Evolutionary conservation across 2,113 vertebrate genomes (phyloP).

Genomic region (Podarcis raffonei): DNA sequence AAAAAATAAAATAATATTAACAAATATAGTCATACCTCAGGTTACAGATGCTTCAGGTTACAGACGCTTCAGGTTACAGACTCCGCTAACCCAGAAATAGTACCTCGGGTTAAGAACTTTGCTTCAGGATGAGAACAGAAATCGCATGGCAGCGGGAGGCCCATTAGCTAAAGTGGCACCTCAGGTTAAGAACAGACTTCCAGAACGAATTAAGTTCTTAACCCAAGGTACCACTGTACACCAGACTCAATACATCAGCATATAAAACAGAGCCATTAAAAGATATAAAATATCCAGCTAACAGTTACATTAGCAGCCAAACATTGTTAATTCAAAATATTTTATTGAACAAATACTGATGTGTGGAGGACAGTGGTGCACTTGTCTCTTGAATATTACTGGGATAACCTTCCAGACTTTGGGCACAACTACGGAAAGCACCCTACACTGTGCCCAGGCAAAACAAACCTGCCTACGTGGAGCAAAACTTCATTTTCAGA

Average conservation of each 20-base stretch:
- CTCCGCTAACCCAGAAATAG: too few species aligned
- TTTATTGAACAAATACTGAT: too few species aligned
- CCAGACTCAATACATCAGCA: background rate
- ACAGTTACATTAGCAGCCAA: background rate
- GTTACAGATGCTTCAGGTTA: too few species aligned
- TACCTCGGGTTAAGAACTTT: too few species aligned
- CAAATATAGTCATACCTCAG: too few species aligned
- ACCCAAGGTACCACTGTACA: too few species aligned
- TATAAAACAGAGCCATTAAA: background rate
- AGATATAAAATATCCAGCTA: background rate
- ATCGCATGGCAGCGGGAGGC: too few species aligned
- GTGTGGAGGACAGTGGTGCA: background rate
- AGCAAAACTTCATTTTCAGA: background rate
- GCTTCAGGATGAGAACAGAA: too few species aligned
- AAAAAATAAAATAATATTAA: background rate
- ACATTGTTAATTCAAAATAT: background rate
- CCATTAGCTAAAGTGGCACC: too few species aligned
- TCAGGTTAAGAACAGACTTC: too few species aligned
- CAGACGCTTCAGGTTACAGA: too few species aligned
- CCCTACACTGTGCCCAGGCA: background rate
- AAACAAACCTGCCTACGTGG: background rate
- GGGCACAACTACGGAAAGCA: background rate
- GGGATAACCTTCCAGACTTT: background rate
- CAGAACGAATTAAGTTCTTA: too few species aligned
- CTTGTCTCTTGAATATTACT: background rate